Evolutionary conservation across 2,113 vertebrate genomes (phyloP).

Genomic region (Myotis lucifugus): DNA sequence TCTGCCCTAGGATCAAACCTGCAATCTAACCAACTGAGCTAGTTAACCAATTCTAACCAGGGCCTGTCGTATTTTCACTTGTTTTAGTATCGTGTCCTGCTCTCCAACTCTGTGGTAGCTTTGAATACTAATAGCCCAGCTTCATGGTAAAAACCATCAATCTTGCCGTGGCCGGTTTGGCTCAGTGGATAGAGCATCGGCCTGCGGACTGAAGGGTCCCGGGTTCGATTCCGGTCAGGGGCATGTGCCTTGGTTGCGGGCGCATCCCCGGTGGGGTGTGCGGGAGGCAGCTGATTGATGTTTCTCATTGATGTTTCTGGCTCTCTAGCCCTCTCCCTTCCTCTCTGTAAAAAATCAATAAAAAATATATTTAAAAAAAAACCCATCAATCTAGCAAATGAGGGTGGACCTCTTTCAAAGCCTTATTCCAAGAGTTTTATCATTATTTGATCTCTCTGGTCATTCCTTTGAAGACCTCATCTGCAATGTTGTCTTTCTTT

Average conservation of each 20-base stretch:
- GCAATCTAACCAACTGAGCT: background rate
- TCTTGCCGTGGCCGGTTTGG: too few species aligned
- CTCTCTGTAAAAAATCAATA: too few species aligned
- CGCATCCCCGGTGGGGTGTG: too few species aligned
- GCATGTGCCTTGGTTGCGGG: too few species aligned
- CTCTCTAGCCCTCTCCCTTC: too few species aligned
- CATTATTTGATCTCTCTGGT: background rate
- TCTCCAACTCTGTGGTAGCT: background rate
- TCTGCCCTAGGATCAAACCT: background rate
- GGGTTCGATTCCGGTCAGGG: too few species aligned
- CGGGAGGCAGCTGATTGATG: too few species aligned
- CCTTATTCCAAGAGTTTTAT: background rate
- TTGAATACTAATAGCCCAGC: background rate
- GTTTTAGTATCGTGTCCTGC: background rate
- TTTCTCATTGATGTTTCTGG: too few species aligned
- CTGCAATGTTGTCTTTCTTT: background rate
- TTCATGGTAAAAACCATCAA: background rate
- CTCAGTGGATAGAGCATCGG: too few species aligned
- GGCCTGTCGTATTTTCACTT: background rate
- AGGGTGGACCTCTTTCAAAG: background rate
- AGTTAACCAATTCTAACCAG: background rate
- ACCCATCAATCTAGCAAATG: background rate
- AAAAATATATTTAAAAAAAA: too few species aligned
- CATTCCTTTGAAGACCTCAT: background rate
- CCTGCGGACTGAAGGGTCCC: too few species aligned